Percentiles rank a stretch among this genome's conserved stretches.
phyloP scores from a whole-genome alignment of 2,888 invertebrate species.

The Aphodius granarius region DNA sequence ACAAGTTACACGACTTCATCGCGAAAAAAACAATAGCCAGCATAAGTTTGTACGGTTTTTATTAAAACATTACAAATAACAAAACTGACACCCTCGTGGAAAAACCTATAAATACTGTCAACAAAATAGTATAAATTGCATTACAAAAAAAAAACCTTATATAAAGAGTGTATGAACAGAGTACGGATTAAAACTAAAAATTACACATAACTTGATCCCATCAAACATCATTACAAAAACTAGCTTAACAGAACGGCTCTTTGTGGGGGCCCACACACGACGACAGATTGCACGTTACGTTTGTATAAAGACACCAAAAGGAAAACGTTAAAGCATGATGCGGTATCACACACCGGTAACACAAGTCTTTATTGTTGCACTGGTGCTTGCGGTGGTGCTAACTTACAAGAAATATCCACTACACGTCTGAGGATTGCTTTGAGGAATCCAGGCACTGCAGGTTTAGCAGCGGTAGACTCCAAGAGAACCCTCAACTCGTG shows the following conservation, averaged over 20 bases:
- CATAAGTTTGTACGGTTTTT: slow-evolving; percentile 14
- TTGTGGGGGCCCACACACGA: slow-evolving; percentile 11
- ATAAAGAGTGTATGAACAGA: neutral
- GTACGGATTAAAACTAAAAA: neutral
- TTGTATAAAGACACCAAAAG: neutral
- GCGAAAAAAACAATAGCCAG: neutral
- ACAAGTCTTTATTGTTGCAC: slow-evolving; percentile 41
- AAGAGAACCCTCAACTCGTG: slow-evolving; percentile 77
- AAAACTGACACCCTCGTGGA: slow-evolving; percentile 19
- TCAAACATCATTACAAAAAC: neutral
- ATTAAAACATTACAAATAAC: slow-evolving; percentile 27
- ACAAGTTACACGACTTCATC: neutral
- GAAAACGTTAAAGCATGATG: neutral
- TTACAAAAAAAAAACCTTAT: neutral
- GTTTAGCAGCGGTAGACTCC: slow-evolving; percentile 68
- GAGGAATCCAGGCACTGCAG: slow-evolving; percentile 69
- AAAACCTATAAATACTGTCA: slow-evolving; percentile 22
- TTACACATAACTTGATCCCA: slow-evolving; percentile 2
- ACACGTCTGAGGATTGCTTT: slow-evolving; percentile 61
- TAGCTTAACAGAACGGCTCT: neutral
- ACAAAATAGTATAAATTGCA: neutral
- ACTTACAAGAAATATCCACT: slow-evolving; percentile 72
- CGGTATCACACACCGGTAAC: neutral
- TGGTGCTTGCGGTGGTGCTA: slow-evolving; percentile 68
- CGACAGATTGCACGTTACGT: neutral